These are phyloP conservation scores for Drosophila punjabiensis DNA, from an alignment of 1,140 invertebrate species.

Conservation along the genomic window DNA sequence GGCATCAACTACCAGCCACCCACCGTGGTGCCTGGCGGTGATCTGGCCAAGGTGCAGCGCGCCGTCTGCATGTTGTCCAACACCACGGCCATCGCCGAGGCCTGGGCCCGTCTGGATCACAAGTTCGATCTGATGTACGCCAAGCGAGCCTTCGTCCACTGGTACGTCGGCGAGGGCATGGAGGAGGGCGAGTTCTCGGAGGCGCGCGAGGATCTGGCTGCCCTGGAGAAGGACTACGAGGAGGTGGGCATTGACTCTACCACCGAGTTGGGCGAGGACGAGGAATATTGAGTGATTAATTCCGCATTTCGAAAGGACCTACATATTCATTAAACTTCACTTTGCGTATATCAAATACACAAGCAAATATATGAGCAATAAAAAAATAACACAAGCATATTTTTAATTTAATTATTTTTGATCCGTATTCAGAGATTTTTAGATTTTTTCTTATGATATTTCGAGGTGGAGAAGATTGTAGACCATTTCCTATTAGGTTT, in stretches of 20 bases:
- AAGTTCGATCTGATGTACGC: conserved; percentile 95
- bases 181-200: conserved; percentile 95
- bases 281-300: conserved; percentile 87
- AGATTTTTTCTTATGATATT: no score
- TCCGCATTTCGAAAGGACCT: background rate
- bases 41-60: conserved; percentile 91
- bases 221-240: conserved; percentile 94
- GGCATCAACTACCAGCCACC: conserved; percentile 93
- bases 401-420: background rate
- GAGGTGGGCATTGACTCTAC: conserved; percentile 92
- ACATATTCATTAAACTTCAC: conserved; percentile 11
- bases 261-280: conserved; percentile 90
- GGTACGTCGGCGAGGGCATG: conserved; percentile 95
- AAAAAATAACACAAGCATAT: conserved; percentile 21
- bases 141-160: conserved; percentile 94
- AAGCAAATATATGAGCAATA: conserved; percentile 17
- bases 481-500: no score
- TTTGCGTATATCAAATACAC: conserved; percentile 7
- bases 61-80: conserved; percentile 93
- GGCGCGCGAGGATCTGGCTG: conserved; percentile 94
- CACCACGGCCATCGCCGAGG: conserved; percentile 92
- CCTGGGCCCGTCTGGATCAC: conserved; percentile 92
- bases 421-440: background rate
- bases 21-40: conserved; percentile 93
- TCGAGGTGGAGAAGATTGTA: no score